phyloP scores from a whole-genome alignment of 1,140 invertebrate species.

The Anoplophora glabripennis region DNA sequence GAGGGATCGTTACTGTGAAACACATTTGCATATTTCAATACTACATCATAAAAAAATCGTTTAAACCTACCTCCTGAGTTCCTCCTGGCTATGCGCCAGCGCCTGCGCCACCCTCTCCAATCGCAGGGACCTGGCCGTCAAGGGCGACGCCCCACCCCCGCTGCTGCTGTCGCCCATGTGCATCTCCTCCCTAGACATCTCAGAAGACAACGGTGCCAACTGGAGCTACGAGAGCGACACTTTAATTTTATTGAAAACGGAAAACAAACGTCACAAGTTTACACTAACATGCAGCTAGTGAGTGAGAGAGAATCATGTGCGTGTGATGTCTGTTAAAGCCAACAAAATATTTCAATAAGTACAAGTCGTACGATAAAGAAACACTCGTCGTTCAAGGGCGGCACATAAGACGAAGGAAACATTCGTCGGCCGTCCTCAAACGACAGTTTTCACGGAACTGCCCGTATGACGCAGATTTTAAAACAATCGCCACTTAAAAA shows the following conservation, averaged over 20 bases:
- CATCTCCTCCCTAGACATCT: constrained; percentile 67
- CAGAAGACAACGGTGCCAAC: constrained; percentile 60
- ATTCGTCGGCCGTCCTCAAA: too few species aligned
- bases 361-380: background rate
- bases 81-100: constrained; percentile 83
- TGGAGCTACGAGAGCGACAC: constrained; percentile 55
- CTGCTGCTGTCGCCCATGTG: constrained; percentile 67
- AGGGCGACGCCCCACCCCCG: constrained; percentile 72
- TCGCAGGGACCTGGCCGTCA: constrained; percentile 81
- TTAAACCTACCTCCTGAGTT: constrained; percentile 65
- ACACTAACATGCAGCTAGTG: constrained; percentile 31
- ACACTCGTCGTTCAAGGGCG: too few species aligned
- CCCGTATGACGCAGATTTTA: too few species aligned
- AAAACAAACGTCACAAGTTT: constrained; percentile 9
- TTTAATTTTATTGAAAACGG: background rate
- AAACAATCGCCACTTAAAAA: too few species aligned
- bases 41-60: too few species aligned
- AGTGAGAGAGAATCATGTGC: constrained; percentile 26
- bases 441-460: too few species aligned
- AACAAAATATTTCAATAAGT: constrained; percentile 22
- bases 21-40: too few species aligned
- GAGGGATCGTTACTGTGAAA: too few species aligned
- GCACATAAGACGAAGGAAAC: too few species aligned
- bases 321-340: constrained; percentile 35
- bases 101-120: constrained; percentile 83